Evolutionary conservation across 2,888 invertebrate genomes (phyloP).

Genomic region (Andrena bicolor): DNA sequence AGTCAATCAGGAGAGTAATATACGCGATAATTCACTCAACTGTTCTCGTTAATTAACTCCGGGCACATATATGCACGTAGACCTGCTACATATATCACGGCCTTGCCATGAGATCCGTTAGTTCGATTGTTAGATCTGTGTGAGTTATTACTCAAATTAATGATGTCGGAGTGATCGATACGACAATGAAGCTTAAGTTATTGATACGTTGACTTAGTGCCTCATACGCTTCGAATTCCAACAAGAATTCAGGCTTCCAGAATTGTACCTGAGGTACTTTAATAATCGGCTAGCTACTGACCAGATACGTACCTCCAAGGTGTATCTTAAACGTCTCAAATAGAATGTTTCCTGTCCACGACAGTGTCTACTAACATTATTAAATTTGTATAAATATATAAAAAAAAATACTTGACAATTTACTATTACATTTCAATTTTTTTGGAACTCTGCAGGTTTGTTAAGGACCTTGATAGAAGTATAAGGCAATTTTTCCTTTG

Average conservation of each 20-base stretch:
- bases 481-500: no score
- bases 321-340: no score
- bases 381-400: no score
- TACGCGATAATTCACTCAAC: conserved; percentile 60
- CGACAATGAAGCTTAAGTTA: neutral
- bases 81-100: neutral
- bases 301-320: no score
- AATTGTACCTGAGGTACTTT: neutral
- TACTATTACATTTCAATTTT: no score
- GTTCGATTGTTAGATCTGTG: neutral
- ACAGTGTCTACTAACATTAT: no score
- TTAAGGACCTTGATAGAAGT: no score
- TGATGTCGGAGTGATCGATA: neutral
- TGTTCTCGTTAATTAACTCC: conserved; percentile 46
- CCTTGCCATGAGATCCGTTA: neutral
- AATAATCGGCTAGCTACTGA: no score
- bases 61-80: conserved; percentile 3
- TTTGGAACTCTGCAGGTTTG: no score
- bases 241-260: neutral
- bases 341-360: no score
- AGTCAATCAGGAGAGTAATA: conserved; percentile 52
- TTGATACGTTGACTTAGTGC: neutral
- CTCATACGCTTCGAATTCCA: neutral
- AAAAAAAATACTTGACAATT: no score
- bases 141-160: conserved; percentile 3